Evolutionary conservation across 2,888 invertebrate species (phyloP).

Genomic region (Sinotaia quadrata): DNA sequence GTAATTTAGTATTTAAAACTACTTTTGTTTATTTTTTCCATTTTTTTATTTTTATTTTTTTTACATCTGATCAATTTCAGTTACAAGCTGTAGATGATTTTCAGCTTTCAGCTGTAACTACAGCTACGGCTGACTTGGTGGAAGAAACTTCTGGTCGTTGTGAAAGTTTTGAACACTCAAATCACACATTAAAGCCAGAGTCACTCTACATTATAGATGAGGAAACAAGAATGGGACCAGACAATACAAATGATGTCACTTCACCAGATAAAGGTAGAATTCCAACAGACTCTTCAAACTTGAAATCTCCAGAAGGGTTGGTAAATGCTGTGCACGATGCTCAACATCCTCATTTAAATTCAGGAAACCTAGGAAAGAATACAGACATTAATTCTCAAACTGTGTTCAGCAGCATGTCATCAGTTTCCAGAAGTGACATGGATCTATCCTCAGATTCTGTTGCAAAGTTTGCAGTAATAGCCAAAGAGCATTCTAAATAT

Average conservation of each 20-base stretch:
- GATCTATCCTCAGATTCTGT: not conserved
- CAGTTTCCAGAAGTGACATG: not conserved
- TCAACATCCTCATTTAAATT: not conserved
- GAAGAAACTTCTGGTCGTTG: no score
- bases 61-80: no score
- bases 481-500: not conserved
- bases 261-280: not conserved
- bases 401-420: not conserved
- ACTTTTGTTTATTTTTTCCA: no score
- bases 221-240: slow-evolving; percentile 38
- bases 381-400: not conserved
- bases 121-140: no score
- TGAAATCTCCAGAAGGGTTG: no score
- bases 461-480: not conserved
- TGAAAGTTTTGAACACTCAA: no score
- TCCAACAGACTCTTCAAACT: no score
- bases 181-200: slow-evolving; percentile 25
- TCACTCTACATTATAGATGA: slow-evolving; percentile 37
- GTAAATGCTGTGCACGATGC: not conserved
- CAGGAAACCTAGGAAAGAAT: not conserved
- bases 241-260: slow-evolving; percentile 8
- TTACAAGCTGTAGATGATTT: no score
- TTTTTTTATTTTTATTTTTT: no score
- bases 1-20: no score
- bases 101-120: no score